Percentiles rank a stretch among this genome's conserved stretches.
Conservation (phyloP, 1,140 invertebrate genomes). For the Pissodes strobi region DNA sequence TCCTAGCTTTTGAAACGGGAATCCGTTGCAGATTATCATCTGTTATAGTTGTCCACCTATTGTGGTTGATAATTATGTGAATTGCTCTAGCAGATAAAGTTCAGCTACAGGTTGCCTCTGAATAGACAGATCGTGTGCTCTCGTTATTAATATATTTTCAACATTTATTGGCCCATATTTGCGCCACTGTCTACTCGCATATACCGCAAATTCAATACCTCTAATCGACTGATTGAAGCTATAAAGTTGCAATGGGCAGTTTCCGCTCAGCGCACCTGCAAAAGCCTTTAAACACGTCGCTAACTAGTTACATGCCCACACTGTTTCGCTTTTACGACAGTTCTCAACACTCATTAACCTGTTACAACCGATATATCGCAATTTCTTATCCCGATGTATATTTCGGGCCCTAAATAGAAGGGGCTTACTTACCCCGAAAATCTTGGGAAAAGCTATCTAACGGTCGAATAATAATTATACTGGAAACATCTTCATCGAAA, state of each 20-base stretch:
- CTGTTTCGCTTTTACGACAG: slow-evolving; percentile 39
- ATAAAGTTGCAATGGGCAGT: slow-evolving; percentile 34
- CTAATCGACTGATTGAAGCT: slow-evolving; percentile 24
- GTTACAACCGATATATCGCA: slow-evolving; percentile 27
- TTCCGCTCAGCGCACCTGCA: slow-evolving; percentile 33
- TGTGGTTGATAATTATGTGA: too few species aligned
- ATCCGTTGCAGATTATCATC: too few species aligned
- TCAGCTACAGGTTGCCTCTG: too few species aligned
- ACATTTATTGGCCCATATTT: too few species aligned
- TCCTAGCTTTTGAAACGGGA: too few species aligned
- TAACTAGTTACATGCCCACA: slow-evolving; percentile 38
- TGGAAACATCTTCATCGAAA: too few species aligned
- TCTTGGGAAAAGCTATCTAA: not conserved
- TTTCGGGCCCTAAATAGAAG: slow-evolving; percentile 5
- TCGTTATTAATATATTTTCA: too few species aligned
- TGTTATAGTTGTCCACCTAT: too few species aligned
- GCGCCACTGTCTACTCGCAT: not conserved
- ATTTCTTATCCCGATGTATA: slow-evolving; percentile 27
- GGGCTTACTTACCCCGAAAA: not conserved
- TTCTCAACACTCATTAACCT: slow-evolving; percentile 41
- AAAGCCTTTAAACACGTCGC: slow-evolving; percentile 34
- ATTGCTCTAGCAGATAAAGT: too few species aligned
- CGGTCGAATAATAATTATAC: too few species aligned
- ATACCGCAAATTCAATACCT: slow-evolving; percentile 4
- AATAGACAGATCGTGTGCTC: too few species aligned